Evolutionary conservation across 1,140 invertebrate genomes (phyloP), one percentile per base, ranked within the genome.

Genomic region (Drosophila nebulosa): DNA sequence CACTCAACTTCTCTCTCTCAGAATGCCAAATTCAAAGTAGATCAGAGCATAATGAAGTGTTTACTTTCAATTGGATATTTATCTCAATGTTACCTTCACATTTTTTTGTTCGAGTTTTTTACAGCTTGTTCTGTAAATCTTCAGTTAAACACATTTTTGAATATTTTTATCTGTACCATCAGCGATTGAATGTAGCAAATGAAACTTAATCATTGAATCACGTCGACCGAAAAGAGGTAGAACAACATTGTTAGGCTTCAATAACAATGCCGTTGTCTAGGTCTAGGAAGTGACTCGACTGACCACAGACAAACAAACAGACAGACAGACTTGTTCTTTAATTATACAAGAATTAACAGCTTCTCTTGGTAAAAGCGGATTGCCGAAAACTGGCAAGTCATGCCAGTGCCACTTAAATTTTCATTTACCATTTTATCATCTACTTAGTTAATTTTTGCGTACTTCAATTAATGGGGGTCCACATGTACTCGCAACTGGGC

Each of bases 301-400:
- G 57, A 27, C 27, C 68, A 67, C 12, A 57, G 58, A 30, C 27
- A 27, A 7, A 7, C 27, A 27, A 7, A 27, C 26, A 30, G 7
- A 6, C 2, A 30, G 27, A 27, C 30, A 32, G 65, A 85, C 78
- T 80, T 63, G 81, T 68, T 85, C 80, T 85, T 85, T 85, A 85
- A 85, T 85, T 85, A 85, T 64, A 70, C n/a, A 64, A 75, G 83
- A 85, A 80, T 85, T 85, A 85, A 80, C 80, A 85, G 77, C 77
- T 85, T 74, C 65, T 75, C 50, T 51, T 66, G 72, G 71, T 70
- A 85, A 79, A 85, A 85, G 63, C 69, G 62, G 57, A 65, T 83
- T 72, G 76, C 22, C 27, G 24, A 84, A 42, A 46, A 79, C 14
- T 53, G 64, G 63, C 81, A 39, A 85, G 80, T 85, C 80, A 85